Evolutionary conservation across 2,113 vertebrate genomes (phyloP).

Genomic region (Melospiza georgiana): DNA sequence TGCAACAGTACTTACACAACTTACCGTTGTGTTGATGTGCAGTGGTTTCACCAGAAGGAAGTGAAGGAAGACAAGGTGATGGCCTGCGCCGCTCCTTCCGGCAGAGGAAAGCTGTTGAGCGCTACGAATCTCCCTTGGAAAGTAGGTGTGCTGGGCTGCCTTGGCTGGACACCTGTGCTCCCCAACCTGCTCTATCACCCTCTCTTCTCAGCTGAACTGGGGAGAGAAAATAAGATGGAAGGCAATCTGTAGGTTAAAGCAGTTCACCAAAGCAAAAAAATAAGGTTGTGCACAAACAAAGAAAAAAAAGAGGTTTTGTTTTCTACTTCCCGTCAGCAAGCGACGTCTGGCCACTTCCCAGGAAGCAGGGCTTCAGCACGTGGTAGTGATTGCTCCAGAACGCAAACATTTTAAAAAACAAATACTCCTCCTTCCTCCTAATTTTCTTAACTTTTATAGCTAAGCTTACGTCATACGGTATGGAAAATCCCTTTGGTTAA

Average conservation of each 20-base stretch:
- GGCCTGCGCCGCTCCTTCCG: constrained; percentile 87
- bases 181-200: background rate
- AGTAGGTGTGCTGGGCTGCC: background rate
- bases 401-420: background rate
- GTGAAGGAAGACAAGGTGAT: constrained; percentile 83
- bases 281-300: background rate
- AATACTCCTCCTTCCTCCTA: background rate
- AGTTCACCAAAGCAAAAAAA: background rate
- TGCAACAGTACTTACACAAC: background rate
- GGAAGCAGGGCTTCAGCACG: background rate
- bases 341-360: fast-evolving
- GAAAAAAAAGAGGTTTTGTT: background rate
- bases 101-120: constrained; percentile 86
- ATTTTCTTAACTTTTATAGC: background rate
- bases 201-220: background rate
- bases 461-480: background rate
- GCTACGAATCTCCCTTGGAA: constrained; percentile 84
- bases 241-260: background rate
- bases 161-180: background rate
- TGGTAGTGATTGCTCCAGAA: fast-evolving
- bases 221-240: background rate
- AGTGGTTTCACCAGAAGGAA: constrained; percentile 75
- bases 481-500: background rate
- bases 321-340: background rate
- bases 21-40: background rate